Conservation (phyloP, 2,797 vertebrate genomes). For the Propithecus perrieri region DNA sequence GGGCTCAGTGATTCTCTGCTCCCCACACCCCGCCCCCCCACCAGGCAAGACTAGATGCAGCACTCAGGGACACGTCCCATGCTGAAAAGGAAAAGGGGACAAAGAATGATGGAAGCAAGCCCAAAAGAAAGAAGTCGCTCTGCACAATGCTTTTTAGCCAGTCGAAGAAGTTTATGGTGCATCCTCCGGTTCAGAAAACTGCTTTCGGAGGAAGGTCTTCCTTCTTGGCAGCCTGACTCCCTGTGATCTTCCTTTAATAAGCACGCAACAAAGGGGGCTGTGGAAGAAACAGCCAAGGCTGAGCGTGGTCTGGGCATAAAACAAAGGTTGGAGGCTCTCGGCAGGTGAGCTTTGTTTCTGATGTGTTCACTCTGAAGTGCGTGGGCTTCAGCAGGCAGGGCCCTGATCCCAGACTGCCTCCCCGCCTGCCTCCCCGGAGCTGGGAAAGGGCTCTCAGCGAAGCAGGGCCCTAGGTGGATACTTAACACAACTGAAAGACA, state of each 20-base stretch:
- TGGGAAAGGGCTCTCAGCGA: neutral
- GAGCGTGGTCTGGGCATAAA: neutral
- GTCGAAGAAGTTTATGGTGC: neutral
- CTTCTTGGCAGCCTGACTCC: neutral
- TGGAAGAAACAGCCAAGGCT: neutral
- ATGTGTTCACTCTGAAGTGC: constrained; percentile 23
- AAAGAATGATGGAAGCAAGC: neutral
- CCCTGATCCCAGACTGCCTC: neutral
- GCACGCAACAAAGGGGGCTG: neutral
- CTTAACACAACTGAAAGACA: neutral
- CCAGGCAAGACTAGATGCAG: neutral
- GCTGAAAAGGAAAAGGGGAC: neutral
- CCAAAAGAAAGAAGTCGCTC: neutral
- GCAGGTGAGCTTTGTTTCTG: constrained; percentile 30
- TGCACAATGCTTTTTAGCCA: neutral
- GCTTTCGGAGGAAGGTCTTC: constrained; percentile 10
- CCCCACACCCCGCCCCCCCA: too few relatives aligned
- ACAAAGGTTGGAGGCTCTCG: neutral
- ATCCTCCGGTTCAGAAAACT: neutral
- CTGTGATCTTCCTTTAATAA: constrained; percentile 30
- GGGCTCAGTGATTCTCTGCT: neutral
- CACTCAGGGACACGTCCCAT: neutral
- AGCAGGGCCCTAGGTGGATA: neutral
- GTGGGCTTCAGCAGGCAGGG: neutral
- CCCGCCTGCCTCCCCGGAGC: accelerated